Evolutionary conservation across 2,113 vertebrate species (phyloP).

Genomic region (Paedocypris sp.): DNA sequence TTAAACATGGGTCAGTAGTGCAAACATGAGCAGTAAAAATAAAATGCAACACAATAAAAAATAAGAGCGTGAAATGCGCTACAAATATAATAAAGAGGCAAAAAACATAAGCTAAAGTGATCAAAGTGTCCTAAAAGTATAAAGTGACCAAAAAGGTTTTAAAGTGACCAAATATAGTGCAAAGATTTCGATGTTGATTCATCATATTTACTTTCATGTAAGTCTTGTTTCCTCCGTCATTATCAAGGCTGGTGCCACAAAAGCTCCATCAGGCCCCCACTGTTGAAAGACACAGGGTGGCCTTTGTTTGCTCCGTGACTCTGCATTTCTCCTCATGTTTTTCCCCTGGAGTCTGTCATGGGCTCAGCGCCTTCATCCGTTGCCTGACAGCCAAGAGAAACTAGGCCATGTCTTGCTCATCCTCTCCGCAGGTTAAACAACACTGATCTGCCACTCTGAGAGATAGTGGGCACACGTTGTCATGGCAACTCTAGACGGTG

Average conservation of each 20-base stretch:
- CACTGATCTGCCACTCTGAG: slow-evolving; percentile 1
- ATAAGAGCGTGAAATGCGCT: too few relatives aligned
- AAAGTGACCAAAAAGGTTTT: too few relatives aligned
- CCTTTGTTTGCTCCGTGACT: slow-evolving; percentile 42
- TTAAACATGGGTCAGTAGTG: too few relatives aligned
- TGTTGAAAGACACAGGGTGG: slow-evolving; percentile 24
- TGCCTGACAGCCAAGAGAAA: not conserved
- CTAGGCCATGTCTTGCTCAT: not conserved
- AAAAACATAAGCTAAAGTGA: too few relatives aligned
- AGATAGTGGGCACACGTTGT: slow-evolving; percentile 31
- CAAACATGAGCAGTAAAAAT: too few relatives aligned
- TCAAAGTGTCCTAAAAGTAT: too few relatives aligned
- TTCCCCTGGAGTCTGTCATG: not conserved
- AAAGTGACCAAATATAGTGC: too few relatives aligned
- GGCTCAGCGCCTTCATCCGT: not conserved
- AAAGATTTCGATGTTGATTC: too few relatives aligned
- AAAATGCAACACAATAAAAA: too few relatives aligned
- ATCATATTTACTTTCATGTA: too few relatives aligned
- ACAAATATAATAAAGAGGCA: too few relatives aligned
- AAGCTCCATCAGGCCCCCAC: not conserved
- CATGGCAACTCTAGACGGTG: slow-evolving; percentile 44
- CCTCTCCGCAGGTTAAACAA: slow-evolving; percentile 14
- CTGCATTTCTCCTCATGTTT: slow-evolving; percentile 33
- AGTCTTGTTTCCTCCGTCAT: not conserved
- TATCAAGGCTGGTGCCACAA: slow-evolving; percentile 19